Percentiles rank a stretch among this genome's conserved stretches.
Evolutionary conservation across 92 coral and sea anemone genomes (phyloP).

Genomic region (Heteractis magnifica): DNA sequence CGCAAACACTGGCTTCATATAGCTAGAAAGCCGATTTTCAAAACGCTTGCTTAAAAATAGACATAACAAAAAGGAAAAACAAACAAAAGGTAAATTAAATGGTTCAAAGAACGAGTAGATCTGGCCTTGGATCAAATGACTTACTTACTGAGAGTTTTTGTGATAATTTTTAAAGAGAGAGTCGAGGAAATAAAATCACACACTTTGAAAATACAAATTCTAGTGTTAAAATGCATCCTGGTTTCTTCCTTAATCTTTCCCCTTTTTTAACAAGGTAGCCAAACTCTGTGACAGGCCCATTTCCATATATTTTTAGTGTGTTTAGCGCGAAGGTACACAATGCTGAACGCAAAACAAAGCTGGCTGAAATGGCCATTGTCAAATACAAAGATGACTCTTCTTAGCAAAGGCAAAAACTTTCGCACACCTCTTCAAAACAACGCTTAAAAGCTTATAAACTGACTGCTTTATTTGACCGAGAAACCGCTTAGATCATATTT

Average conservation of each 20-base stretch:
- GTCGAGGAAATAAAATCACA: background rate
- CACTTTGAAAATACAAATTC: background rate
- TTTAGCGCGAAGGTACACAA: constrained; percentile 26
- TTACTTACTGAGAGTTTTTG: background rate
- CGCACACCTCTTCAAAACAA: background rate
- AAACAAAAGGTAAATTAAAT: constrained; percentile 35
- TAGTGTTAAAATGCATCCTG: background rate
- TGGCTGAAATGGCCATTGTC: constrained; percentile 26
- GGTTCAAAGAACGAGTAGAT: constrained; percentile 20
- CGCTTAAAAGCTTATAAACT: background rate
- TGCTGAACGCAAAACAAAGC: constrained; percentile 10
- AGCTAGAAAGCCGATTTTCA: constrained; percentile 3
- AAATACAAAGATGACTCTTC: constrained; percentile 24
- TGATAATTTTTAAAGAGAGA: background rate
- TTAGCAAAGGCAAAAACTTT: background rate
- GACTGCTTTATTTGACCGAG: background rate
- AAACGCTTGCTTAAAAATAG: constrained; percentile 16
- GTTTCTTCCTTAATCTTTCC: background rate
- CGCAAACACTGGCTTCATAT: background rate
- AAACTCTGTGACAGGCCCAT: constrained; percentile 1
- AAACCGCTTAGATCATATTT: background rate
- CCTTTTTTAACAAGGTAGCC: background rate
- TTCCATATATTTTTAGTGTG: constrained; percentile 20
- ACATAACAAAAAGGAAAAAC: constrained; percentile 7
- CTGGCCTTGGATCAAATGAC: constrained; percentile 6